Conservation (phyloP, 2,888 invertebrate genomes). For the Linnaemya tessellans region DNA sequence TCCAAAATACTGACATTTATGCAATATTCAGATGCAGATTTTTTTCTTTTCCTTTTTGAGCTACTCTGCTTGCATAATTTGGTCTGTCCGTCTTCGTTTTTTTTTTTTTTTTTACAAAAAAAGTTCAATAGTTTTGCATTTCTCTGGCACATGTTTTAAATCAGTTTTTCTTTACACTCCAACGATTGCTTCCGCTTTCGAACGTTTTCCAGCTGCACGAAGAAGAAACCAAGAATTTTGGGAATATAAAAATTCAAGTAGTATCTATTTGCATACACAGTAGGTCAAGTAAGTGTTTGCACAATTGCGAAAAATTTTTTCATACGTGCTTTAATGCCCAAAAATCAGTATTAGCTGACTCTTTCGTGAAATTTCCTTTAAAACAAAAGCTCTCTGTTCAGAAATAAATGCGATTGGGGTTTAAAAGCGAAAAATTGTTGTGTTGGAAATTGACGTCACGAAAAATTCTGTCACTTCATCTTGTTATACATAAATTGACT, state of each 20-base stretch:
- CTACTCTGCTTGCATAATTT: background rate
- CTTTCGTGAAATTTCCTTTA: too few relatives aligned
- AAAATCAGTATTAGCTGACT: too few relatives aligned
- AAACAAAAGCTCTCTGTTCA: too few relatives aligned
- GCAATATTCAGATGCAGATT: too few relatives aligned
- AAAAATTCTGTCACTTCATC: too few relatives aligned
- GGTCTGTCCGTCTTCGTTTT: background rate
- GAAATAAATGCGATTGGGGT: too few relatives aligned
- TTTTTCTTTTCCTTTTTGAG: background rate
- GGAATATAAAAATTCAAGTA: slow-evolving; percentile 14
- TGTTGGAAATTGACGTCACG: too few relatives aligned
- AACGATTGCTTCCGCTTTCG: slow-evolving; percentile 22
- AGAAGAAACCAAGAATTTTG: slow-evolving; percentile 11
- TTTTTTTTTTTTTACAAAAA: background rate
- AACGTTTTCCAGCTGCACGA: slow-evolving; percentile 29
- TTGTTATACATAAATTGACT: too few relatives aligned
- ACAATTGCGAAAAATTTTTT: too few relatives aligned
- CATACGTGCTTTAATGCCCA: too few relatives aligned
- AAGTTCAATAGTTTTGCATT: slow-evolving; percentile 25
- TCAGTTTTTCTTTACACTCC: background rate
- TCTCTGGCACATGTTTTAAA: background rate
- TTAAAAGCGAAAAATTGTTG: too few relatives aligned
- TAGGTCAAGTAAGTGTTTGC: background rate
- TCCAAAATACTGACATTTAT: background rate
- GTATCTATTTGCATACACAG: slow-evolving; percentile 3